Evolutionary conservation across 23 tunicate genomes (phyloP).

Genomic region (Styela plicata): DNA sequence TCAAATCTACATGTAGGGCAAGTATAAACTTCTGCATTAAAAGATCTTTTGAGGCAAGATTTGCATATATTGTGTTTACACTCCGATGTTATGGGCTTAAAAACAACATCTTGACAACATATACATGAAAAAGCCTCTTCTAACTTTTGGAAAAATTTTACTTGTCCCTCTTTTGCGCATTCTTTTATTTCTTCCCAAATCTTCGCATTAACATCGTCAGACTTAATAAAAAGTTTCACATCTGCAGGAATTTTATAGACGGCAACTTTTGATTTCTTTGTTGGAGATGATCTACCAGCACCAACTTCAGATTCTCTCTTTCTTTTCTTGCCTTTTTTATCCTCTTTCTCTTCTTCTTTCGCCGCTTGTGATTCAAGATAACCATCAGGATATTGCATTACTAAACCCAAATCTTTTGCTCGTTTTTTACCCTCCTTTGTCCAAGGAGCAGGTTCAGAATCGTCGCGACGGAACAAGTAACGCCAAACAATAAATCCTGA

Average conservation of each 20-base stretch:
- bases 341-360: conserved; percentile 36
- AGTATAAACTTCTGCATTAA: conserved; percentile 66
- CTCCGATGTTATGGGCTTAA: conserved; percentile 59
- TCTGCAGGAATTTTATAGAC: conserved; percentile 36
- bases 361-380: conserved; percentile 56
- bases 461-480: conserved; percentile 77
- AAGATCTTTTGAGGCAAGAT: conserved; percentile 72
- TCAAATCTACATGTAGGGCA: conserved; percentile 79
- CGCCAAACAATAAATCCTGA: conserved; percentile 90
- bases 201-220: conserved; percentile 42
- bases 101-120: conserved; percentile 74
- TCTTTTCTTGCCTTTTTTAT: conserved; percentile 24
- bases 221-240: conserved; percentile 34
- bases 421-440: conserved; percentile 76
- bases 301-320: conserved; percentile 19
- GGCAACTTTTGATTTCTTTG: conserved; percentile 46
- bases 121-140: conserved; percentile 56
- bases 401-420: conserved; percentile 61
- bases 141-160: conserved; percentile 48
- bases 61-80: conserved; percentile 84
- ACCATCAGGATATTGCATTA: conserved; percentile 84
- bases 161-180: conserved; percentile 61
- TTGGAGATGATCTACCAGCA: neutral
- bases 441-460: conserved; percentile 94
- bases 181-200: conserved; percentile 65